Base-by-base conservation (phyloP, 2,888 invertebrate species). In the Arctia plantaginis region DNA sequence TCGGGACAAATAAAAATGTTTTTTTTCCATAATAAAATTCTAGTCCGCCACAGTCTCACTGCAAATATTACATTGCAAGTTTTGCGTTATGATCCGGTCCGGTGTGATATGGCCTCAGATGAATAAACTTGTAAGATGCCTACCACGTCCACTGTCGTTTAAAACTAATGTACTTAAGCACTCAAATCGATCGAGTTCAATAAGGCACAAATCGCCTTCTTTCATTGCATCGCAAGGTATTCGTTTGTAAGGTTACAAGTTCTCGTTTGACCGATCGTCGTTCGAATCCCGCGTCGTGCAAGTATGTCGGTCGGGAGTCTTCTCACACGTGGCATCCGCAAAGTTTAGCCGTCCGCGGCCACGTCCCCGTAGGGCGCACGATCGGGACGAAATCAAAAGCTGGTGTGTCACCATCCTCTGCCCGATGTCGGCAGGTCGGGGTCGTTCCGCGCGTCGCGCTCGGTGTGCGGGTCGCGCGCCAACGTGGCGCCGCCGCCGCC, bases 391-490 rank as follows among this genome's bases (percentile, higher is more conserved):
- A 90, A 91, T 92, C 93, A 91, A 91, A 92, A 92, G 93, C 92
- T 91, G 90, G 91, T 89, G 88, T 80, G 91, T 93, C 92, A 93
- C 94, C 95, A 95, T 95, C 95, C 95, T 95, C 95, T 93, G 94
- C 92, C 96, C 94, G 95, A 92, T 94, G 94, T 95, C 96, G 86
- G 96, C 97, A 98, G 98, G 98, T 98, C 98, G 97, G 98, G 98
- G 96, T 98, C 98, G 96, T 98, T 98, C 97, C 98, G 98, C 96
- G 98, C 98, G 96, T 96, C 97, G 95, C 97, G 97, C 95, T 97
- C 97, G 94, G 97, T 97, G 94, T 96, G 96, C 94, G 96, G 96
- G 93, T 98, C 98, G 96, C 90, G 90, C 96, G 98, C 98, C 96
- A 98, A 98, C 97, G 98, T 98, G 96, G 97, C 98, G 94, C 94